Evolutionary conservation across 2,113 vertebrate species (phyloP), one percentile per base, ranked within the genome.

Genomic region (Sorex fumeus): DNA sequence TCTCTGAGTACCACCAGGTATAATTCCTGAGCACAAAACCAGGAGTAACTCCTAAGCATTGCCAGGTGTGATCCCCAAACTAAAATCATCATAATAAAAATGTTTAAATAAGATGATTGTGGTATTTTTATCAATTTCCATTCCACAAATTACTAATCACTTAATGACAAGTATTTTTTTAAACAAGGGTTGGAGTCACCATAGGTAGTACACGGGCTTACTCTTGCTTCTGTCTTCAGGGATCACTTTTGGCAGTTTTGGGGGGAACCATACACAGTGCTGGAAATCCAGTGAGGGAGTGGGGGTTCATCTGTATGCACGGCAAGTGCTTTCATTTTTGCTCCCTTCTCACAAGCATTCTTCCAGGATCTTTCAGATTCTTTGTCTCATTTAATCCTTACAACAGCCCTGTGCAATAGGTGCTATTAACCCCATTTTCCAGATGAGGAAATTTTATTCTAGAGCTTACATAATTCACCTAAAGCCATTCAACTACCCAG

Each of bases 361-460:
- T 23, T 89, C 57, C 23, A 1, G 3, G 53, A 60, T 36, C 19
- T 87, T 74, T 93, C 81, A 78, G 30, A 84, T 40, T 62, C 64
- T 89, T 80, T 50, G 10, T 77, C 36, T 94, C 57, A 90, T 43
- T 86, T 84, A 36, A 84, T 74, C 36, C 36, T 80, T 27, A 84
- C 34, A 82, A 85, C 6, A 79, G 43, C 18, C 62, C n/a, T 67
- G 2, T 8, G 57, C 50, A 87, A 23, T 36, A 70, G 45, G 50
- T 43, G 43, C 32, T 45, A 77, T 82, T 88, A 90, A 45, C 34
- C 27, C 77, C n/a, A 78, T 87, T 94, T 90, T 84, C 80, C 72
- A 88, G 53, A 88, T 25, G 47, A 95, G 45, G 53, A 92, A 60
- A 67, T 12, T 60, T n/a, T 19, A 78, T 72, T 25, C 71, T 75